Evolutionary conservation across 2,888 invertebrate genomes (phyloP).

Genomic region (Oscheius sp.): DNA sequence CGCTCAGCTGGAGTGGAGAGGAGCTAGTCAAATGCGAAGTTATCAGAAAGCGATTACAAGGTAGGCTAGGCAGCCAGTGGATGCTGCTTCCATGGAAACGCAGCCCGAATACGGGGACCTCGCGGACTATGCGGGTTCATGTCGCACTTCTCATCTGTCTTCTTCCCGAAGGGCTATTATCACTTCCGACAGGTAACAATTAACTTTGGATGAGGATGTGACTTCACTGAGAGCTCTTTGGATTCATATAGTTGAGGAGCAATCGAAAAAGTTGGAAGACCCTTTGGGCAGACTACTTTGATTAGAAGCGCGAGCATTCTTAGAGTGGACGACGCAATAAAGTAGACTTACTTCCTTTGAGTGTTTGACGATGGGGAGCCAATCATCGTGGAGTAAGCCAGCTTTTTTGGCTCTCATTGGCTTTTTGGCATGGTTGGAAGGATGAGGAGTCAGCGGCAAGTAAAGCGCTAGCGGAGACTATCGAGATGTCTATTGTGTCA

Average conservation of each 20-base stretch:
- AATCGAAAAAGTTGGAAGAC: not conserved
- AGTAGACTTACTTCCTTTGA: slow-evolving; percentile 23
- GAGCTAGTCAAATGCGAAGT: not conserved
- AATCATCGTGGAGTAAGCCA: slow-evolving; percentile 32
- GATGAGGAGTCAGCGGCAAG: slow-evolving; percentile 7
- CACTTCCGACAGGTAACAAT: slow-evolving; percentile 1
- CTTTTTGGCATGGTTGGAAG: slow-evolving; percentile 13
- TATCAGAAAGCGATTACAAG: slow-evolving; percentile 31
- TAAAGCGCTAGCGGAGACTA: slow-evolving; percentile 10
- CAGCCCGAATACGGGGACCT: slow-evolving; percentile 20
- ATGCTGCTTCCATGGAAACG: slow-evolving; percentile 36
- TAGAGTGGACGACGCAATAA: not conserved
- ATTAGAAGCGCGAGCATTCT: slow-evolving; percentile 1
- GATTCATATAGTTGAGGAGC: not conserved
- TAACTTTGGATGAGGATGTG: not conserved
- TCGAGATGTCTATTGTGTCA: slow-evolving; percentile 33
- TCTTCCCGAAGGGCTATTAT: slow-evolving; percentile 2
- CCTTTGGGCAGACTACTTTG: not conserved
- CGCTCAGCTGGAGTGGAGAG: no score
- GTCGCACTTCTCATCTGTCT: slow-evolving; percentile 23
- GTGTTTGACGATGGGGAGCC: slow-evolving; percentile 26
- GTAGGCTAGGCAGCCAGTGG: slow-evolving; percentile 20
- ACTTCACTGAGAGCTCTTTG: not conserved
- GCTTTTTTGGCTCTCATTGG: slow-evolving; percentile 27
- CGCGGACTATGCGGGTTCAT: slow-evolving; percentile 26